Evolutionary conservation across 2,888 invertebrate genomes (phyloP).

Genomic region (Eristalis pertinax): DNA sequence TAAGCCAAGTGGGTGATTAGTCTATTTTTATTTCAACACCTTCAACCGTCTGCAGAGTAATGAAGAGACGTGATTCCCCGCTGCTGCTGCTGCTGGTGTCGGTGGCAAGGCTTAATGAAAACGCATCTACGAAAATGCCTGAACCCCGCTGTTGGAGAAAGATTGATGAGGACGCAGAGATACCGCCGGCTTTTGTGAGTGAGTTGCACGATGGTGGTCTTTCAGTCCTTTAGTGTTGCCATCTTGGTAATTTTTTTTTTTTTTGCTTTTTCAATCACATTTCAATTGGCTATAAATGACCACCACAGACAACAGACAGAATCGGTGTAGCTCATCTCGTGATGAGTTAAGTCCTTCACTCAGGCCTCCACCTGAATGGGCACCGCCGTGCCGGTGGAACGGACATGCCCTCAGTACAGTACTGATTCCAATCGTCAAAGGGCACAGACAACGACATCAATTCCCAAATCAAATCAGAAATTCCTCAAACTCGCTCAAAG

Average conservation of each 20-base stretch:
- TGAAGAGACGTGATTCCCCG: slow-evolving; percentile 23
- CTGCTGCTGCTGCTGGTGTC: too few relatives aligned
- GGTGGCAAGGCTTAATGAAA: neutral
- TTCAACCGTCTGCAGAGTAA: slow-evolving; percentile 32
- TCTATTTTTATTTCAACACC: slow-evolving; percentile 25
- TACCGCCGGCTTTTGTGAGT: slow-evolving; percentile 3
- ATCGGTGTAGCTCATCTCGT: neutral
- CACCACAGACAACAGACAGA: neutral
- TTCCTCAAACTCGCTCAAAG: slow-evolving; percentile 36
- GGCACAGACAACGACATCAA: slow-evolving; percentile 26
- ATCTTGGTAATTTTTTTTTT: neutral
- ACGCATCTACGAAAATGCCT: slow-evolving; percentile 31
- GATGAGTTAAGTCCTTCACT: neutral
- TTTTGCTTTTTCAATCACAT: neutral
- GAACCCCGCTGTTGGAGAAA: slow-evolving; percentile 7
- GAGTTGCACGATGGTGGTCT: slow-evolving; percentile 13
- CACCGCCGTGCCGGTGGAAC: neutral
- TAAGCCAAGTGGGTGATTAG: slow-evolving; percentile 52
- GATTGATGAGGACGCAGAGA: neutral
- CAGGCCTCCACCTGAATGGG: neutral
- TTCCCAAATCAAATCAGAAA: slow-evolving; percentile 61
- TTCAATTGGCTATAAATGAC: neutral
- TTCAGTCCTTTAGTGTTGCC: slow-evolving; percentile 20
- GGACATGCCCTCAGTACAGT: neutral
- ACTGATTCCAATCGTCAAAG: slow-evolving; percentile 25